Evolutionary conservation across 64 coral and sea anemone genomes (phyloP), one percentile per base, ranked within the genome.

Genomic region (Montipora efflorescens): DNA sequence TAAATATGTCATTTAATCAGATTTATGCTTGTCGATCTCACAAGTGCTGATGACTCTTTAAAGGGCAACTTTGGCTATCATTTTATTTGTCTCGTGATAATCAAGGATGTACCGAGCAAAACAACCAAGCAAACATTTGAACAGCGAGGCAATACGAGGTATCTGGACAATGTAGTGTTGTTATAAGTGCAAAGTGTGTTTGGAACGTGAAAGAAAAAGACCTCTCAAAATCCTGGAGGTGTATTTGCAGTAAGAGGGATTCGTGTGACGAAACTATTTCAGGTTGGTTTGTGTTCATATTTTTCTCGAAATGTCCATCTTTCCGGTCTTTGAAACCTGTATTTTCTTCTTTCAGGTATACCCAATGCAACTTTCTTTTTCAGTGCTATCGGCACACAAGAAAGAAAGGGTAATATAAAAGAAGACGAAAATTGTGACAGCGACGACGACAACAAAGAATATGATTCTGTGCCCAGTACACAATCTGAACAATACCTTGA

Each of bases 361-460:
- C 45, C 76, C 44, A 50, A 49, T 4, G 46, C 47, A 78, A 52
- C 73, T 8, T 77, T 89, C 53, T 89, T 76, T 28, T 89, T 89
- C 23, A 89, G 87, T 77, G 68, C 87, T 5, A 74, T 89, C 19
- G 47, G 44, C 2, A 78, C 76, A 16, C 76, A 78, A 3, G 45
- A 78, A 51, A 78, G 50, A 6, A 78, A 78, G 12, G 48, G 12
- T 15, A 47, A 15, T 1, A 78, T 13, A 5, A 51, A 48, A 49
- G 36, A 55, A 7, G 13, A 78, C 11, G 76, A 78, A 3, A 47
- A 78, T 6, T 19, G 76, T 13, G 76, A 78, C 15, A 21, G 21
- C 25, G 59, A 55, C 7, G 53, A 62, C 8, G 23, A 62, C 2
- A 55, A 59, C 18, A 1, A 48, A 12, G 76, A 48, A 18, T 14